Evolutionary conservation across 2,888 invertebrate genomes (phyloP).

Genomic region (Anorthoa munda): DNA sequence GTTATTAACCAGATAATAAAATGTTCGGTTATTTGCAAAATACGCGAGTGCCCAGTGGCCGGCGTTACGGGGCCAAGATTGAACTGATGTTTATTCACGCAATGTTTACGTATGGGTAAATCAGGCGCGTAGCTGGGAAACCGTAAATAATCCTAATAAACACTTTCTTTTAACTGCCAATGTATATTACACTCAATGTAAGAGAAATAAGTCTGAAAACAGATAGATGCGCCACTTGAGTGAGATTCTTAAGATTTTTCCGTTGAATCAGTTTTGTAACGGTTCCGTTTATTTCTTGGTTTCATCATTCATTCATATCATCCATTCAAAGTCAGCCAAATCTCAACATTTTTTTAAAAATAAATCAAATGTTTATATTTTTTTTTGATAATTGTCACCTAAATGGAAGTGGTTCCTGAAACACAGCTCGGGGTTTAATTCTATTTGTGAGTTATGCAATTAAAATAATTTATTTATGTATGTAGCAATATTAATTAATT

Average conservation of each 20-base stretch:
- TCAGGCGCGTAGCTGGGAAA: constrained; percentile 63
- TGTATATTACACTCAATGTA: constrained; percentile 51
- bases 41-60: constrained; percentile 44
- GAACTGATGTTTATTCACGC: constrained; percentile 64
- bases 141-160: constrained; percentile 68
- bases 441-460: no score
- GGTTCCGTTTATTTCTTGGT: constrained; percentile 3
- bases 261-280: constrained; percentile 8
- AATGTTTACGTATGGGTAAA: constrained; percentile 68
- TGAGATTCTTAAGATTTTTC: constrained; percentile 26
- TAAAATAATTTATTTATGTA: no score
- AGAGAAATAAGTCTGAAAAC: constrained; percentile 50
- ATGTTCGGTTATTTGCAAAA: constrained; percentile 64
- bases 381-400: no score
- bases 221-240: constrained; percentile 16
- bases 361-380: neutral
- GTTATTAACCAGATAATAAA: constrained; percentile 67
- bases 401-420: no score
- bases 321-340: constrained; percentile 9
- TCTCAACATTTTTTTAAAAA: neutral
- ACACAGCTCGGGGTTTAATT: no score
- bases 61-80: constrained; percentile 54
- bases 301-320: constrained; percentile 15
- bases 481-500: neutral
- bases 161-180: constrained; percentile 63